Evolutionary conservation across 30 jellyfish, hydroid and myxozoan genomes (phyloP).

Genomic region (Aurelia sp.): DNA sequence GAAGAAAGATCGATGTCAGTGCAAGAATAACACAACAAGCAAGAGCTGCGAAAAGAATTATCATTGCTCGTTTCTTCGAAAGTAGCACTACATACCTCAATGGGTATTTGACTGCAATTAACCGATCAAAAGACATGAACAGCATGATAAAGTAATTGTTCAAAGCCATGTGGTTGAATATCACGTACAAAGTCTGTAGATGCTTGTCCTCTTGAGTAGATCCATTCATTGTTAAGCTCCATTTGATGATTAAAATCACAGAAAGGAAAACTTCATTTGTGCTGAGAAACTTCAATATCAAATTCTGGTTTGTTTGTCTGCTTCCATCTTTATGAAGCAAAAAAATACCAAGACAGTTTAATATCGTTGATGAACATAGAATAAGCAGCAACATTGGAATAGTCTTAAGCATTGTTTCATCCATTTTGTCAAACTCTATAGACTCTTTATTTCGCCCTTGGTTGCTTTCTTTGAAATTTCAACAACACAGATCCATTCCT

Average conservation of each 20-base stretch:
- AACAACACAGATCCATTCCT: too few species aligned
- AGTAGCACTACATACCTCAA: not conserved
- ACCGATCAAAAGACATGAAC: not conserved
- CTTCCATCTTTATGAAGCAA: not conserved
- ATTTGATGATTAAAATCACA: not conserved
- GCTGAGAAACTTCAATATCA: not conserved
- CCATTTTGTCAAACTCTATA: too few species aligned
- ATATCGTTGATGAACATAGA: not conserved
- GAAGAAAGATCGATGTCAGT: not conserved
- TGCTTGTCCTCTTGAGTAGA: not conserved
- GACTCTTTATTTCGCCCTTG: too few species aligned
- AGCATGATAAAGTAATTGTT: not conserved
- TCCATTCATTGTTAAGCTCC: not conserved
- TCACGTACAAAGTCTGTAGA: not conserved
- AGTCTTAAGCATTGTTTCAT: too few species aligned
- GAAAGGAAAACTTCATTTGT: not conserved
- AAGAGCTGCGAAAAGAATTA: not conserved
- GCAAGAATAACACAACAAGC: not conserved
- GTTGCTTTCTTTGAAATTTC: too few species aligned
- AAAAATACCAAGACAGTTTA: not conserved
- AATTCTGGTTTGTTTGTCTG: not conserved
- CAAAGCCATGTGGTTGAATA: not conserved
- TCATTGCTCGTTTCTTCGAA: not conserved
- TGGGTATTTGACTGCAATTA: constrained; percentile 1
- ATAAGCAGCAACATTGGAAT: too few species aligned